Base-by-base conservation (phyloP, 2,113 vertebrate species). In the Argyrosomus japonicus region DNA sequence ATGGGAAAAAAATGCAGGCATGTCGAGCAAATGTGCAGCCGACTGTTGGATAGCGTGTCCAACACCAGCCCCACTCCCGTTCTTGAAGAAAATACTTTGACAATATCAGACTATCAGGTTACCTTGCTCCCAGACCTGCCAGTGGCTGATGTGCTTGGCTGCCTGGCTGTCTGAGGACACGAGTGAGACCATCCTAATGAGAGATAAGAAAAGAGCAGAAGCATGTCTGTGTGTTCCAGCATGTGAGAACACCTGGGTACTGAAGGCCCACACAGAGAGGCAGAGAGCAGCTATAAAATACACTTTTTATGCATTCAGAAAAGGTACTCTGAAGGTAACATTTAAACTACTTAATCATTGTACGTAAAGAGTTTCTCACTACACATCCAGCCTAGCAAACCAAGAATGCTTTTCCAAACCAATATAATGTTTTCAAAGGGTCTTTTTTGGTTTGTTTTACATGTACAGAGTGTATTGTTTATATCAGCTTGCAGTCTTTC, bases 181-280 rank as follows among this genome's bases (percentile, higher is more conserved):
- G 36, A 83, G 58, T 58, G 70, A 67, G 76, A 63, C 75, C 75
- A 6, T 67, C 68, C 80, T 83, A 78, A 86, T 75, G 84, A 81
- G 81, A 78, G 81, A 86, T 83, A 80, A 81, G 76, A 40, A 62
- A 58, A 14, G 60, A 65, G 68, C n/a, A 13, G 43, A 50, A 50
- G 43, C 45, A 21, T 21, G 51, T 12, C 45, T 15, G n/a, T 32
- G 65, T 70, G 56, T 48, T 63, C 48, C 36, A 36, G 61, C 65
- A 64, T n/a, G 23, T 76, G 50, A 53, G 58, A 45, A 54, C 56
- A 68, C 8, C 48, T 2, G 27, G 40, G 29, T 13, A 21, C 58
- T 50, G 27, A 54, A 9, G 36, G 36, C 40, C 78, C 63, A 70
- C 64, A 57, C 11, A 8, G 23, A 61, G 53, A 27, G 70, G 19